Percentiles rank a stretch among this genome's conserved stretches.
phyloP scores from a whole-genome alignment of 1,140 invertebrate genomes.

The Pinna nobilis region DNA sequence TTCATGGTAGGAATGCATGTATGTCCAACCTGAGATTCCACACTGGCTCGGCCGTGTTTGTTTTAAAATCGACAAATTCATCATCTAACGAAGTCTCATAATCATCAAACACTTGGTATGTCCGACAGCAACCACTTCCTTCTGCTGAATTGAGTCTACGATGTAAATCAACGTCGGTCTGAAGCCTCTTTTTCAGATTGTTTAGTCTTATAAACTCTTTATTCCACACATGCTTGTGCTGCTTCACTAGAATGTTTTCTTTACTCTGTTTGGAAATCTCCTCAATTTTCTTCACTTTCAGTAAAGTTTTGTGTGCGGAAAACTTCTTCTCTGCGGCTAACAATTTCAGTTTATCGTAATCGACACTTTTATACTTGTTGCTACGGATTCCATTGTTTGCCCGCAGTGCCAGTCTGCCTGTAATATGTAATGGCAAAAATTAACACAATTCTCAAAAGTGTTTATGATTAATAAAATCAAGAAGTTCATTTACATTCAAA shows the following conservation, averaged over 20 bases:
- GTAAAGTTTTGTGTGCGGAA: conserved; percentile 62
- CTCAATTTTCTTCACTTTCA: conserved; percentile 69
- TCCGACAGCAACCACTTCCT: conserved; percentile 50
- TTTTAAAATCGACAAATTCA: conserved; percentile 64
- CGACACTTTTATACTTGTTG: conserved; percentile 68
- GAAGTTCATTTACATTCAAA: neutral
- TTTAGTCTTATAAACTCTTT: conserved; percentile 67
- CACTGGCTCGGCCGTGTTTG: conserved; percentile 64
- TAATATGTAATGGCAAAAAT: neutral
- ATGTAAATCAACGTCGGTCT: conserved; percentile 64
- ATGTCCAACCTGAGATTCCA: conserved; percentile 67
- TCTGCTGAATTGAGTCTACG: conserved; percentile 49
- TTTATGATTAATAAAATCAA: neutral
- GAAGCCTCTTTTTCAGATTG: conserved; percentile 56
- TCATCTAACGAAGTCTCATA: conserved; percentile 51
- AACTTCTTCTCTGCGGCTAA: conserved; percentile 64
- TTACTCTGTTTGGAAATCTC: conserved; percentile 68
- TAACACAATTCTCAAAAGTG: neutral
- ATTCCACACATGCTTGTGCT: conserved; percentile 69
- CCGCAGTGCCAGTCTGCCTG: conserved; percentile 60
- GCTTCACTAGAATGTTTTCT: conserved; percentile 65
- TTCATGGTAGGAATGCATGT: neutral
- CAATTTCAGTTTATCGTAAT: conserved; percentile 66
- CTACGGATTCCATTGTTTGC: conserved; percentile 64
- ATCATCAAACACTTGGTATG: conserved; percentile 67